Evolutionary conservation across 2,113 vertebrate genomes (phyloP).

Genomic region (Nasalis larvatus): DNA sequence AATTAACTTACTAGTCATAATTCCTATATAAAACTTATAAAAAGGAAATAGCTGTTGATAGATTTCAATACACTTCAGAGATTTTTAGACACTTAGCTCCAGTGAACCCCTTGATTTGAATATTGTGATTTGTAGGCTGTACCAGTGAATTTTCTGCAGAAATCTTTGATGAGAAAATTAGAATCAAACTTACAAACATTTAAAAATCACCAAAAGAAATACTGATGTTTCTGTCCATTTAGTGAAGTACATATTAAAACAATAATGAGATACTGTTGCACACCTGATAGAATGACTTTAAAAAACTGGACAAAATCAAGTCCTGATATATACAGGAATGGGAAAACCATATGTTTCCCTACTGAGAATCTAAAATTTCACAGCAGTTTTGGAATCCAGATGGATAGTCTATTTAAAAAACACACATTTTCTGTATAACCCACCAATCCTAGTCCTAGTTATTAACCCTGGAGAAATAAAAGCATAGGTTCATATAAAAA

Average conservation of each 20-base stretch:
- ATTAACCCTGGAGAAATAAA: not conserved
- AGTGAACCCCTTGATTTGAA: not conserved
- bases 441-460: not conserved
- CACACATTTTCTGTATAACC: not conserved
- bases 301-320: not conserved
- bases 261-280: not conserved
- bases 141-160: not conserved
- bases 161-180: not conserved
- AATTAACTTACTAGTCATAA: not conserved
- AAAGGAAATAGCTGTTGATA: not conserved
- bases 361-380: not conserved
- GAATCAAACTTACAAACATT: not conserved
- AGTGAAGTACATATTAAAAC: not conserved
- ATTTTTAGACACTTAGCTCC: not conserved
- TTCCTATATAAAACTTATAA: not conserved
- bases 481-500: not conserved
- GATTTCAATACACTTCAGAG: not conserved
- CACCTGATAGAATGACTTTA: not conserved
- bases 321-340: not conserved
- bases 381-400: not conserved
- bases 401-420: not conserved
- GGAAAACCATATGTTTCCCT: not conserved
- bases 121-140: not conserved
- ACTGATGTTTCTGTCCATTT: not conserved
- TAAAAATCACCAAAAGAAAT: not conserved